Evolutionary conservation across 2,797 vertebrate genomes (phyloP), one percentile per base, ranked within the genome.

Genomic region (Xiphophorus birchmanni): DNA sequence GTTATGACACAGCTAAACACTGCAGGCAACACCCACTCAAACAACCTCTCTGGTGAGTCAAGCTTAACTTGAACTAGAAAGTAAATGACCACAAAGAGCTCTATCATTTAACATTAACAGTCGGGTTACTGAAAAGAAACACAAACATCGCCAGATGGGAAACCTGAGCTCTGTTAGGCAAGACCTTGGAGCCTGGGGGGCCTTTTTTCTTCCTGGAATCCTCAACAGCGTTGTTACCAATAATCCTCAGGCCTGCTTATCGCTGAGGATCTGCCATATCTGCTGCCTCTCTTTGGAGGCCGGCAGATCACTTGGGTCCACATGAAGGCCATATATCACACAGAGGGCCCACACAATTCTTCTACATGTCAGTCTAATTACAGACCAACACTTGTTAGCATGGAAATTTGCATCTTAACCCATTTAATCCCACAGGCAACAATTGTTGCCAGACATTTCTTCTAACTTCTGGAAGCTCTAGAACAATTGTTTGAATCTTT

Each of bases 71-170:
- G 83, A 90, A 83, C 81, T 84, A 65, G 80, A 89, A 83, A 80
- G 80, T 81, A 85, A 90, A 92, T 89, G 84, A 81, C 78, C 60
- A 69, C 48, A 44, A 50, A 7, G 81, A 82, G 79, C 23, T 58
- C 86, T 89, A 91, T 94, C 91, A 82, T 84, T 88, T 93, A 91
- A 93, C 93, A 87, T 84, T 82, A 89, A 91, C 87, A 89, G 82
- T 91, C 86, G 67, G 86, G 86, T 93, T 89, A 82, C 82, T 74
- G 80, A 83, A 87, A 73, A 77, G 35, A 80, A 86, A 87, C 86
- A 87, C 74, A 88, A 84, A 88, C 73, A 29, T 54, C 77, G 80
- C 73, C 73, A 40, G 44, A 76, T 45, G 74, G 75, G 88, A 91
- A 92, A 91, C 84, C 78, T 60, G 77, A 90, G 85, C 78, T 44